Percentiles rank a stretch among this genome's conserved stretches.
Evolutionary conservation across 2,888 invertebrate species (phyloP).

Genomic region (Platycheirus albimanus): DNA sequence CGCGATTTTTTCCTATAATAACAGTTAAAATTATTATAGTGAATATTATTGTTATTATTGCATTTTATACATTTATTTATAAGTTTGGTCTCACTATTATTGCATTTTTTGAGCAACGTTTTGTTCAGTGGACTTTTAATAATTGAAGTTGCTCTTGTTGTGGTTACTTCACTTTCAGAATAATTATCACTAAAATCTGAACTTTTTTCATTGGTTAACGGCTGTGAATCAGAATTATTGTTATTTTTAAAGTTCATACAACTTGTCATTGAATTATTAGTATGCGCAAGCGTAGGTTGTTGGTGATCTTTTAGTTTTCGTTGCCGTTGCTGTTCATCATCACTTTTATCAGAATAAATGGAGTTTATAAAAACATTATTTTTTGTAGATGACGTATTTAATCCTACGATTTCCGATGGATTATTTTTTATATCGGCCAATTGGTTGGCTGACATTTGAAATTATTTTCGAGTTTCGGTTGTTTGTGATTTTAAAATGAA

Average conservation of each 20-base stretch:
- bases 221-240: slow-evolving; percentile 39
- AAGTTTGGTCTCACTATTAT: slow-evolving; percentile 62
- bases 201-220: slow-evolving; percentile 24
- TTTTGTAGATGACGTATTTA: slow-evolving; percentile 40
- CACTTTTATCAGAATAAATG: slow-evolving; percentile 40
- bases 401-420: slow-evolving; percentile 73
- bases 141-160: slow-evolving; percentile 75
- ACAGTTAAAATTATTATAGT: slow-evolving; percentile 82
- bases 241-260: slow-evolving; percentile 47
- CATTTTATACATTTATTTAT: slow-evolving; percentile 80
- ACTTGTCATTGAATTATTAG: slow-evolving; percentile 54
- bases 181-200: slow-evolving; percentile 29
- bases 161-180: slow-evolving; percentile 44
- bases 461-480: slow-evolving; percentile 16
- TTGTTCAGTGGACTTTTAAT: slow-evolving; percentile 79
- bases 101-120: slow-evolving; percentile 79
- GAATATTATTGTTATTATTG: slow-evolving; percentile 81
- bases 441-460: slow-evolving; percentile 75
- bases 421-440: slow-evolving; percentile 69
- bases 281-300: slow-evolving; percentile 45
- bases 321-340: slow-evolving; percentile 60
- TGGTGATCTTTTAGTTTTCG: slow-evolving; percentile 58
- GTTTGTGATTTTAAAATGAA: slow-evolving; percentile 8
- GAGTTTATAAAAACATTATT: slow-evolving; percentile 71
- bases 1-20: slow-evolving; percentile 82